Evolutionary conservation across 1,140 invertebrate species (phyloP).

Genomic region (Leptoteleia sp.): DNA sequence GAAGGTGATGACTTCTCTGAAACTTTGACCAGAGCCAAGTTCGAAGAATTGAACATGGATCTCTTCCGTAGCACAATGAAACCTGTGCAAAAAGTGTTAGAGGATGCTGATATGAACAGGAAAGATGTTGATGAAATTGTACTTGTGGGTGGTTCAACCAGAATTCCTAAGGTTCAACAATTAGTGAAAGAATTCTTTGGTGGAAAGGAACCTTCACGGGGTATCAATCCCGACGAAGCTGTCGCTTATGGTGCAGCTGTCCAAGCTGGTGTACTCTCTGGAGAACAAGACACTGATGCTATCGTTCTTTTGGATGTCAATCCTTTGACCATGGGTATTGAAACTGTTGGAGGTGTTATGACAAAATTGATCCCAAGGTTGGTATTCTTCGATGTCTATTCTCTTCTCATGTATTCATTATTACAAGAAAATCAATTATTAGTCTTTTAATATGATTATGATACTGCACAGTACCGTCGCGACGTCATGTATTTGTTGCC

Average conservation of each 20-base stretch:
- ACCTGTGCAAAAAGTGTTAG: slow-evolving; percentile 98
- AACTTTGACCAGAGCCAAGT: slow-evolving; percentile 98
- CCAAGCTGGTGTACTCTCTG: slow-evolving; percentile 95
- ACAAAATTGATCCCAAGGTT: slow-evolving; percentile 95
- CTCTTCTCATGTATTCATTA: no score
- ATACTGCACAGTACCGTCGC: no score
- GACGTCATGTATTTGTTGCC: no score
- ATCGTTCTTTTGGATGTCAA: slow-evolving; percentile 99
- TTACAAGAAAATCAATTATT: no score
- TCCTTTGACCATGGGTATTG: slow-evolving; percentile 99
- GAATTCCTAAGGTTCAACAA: slow-evolving; percentile 99
- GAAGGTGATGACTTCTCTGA: slow-evolving; percentile 99
- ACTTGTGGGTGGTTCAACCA: slow-evolving; percentile 98
- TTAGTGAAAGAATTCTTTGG: slow-evolving; percentile 99
- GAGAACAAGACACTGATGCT: slow-evolving; percentile 96
- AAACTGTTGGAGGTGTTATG: slow-evolving; percentile 99
- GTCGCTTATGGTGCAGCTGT: slow-evolving; percentile 99
- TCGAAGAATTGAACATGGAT: slow-evolving; percentile 99
- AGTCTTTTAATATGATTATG: no score
- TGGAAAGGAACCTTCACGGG: slow-evolving; percentile 97
- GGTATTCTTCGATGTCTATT: slow-evolving; percentile 2
- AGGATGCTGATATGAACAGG: slow-evolving; percentile 99
- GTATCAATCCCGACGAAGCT: slow-evolving; percentile 99
- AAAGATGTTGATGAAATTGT: slow-evolving; percentile 99
- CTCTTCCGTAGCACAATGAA: slow-evolving; percentile 99